Percentiles rank a stretch among this genome's conserved stretches.
Conservation (phyloP, 2,797 vertebrate species). For the Danionella dracula region DNA sequence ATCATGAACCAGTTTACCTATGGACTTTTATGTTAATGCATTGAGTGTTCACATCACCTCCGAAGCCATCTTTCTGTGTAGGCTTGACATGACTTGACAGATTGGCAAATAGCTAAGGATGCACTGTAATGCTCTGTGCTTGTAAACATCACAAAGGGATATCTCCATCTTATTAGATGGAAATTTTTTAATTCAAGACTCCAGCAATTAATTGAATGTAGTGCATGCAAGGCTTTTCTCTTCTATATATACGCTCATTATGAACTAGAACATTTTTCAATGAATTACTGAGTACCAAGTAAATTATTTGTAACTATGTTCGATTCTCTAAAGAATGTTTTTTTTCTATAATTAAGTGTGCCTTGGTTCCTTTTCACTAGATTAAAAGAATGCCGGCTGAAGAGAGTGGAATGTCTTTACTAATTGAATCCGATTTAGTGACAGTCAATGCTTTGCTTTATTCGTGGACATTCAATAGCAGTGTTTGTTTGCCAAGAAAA, state of each 20-base stretch:
- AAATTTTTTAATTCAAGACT: slow-evolving; percentile 18
- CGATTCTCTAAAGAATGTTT: background rate
- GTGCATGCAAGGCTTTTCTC: background rate
- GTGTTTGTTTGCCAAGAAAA: background rate
- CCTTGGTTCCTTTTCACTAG: background rate
- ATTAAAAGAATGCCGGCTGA: background rate
- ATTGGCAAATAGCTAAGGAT: background rate
- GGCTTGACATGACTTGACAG: slow-evolving; percentile 39
- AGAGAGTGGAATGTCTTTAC: background rate
- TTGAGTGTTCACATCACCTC: slow-evolving; percentile 12
- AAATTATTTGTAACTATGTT: slow-evolving; percentile 7
- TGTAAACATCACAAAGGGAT: slow-evolving; percentile 17
- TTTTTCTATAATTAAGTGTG: slow-evolving; percentile 8
- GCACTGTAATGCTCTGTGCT: background rate
- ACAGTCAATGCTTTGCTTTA: background rate
- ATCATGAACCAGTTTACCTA: slow-evolving; percentile 29
- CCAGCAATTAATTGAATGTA: background rate
- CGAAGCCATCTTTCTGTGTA: slow-evolving; percentile 33
- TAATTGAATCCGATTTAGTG: background rate
- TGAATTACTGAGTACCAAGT: background rate
- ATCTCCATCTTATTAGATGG: slow-evolving; percentile 16
- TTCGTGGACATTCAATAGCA: background rate
- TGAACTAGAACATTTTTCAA: slow-evolving; percentile 6
- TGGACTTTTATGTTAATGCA: slow-evolving; percentile 39
- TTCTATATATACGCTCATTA: background rate